Evolutionary conservation across 2,797 vertebrate species (phyloP), one percentile per base, ranked within the genome.

Genomic region (Cynopterus sphinx): DNA sequence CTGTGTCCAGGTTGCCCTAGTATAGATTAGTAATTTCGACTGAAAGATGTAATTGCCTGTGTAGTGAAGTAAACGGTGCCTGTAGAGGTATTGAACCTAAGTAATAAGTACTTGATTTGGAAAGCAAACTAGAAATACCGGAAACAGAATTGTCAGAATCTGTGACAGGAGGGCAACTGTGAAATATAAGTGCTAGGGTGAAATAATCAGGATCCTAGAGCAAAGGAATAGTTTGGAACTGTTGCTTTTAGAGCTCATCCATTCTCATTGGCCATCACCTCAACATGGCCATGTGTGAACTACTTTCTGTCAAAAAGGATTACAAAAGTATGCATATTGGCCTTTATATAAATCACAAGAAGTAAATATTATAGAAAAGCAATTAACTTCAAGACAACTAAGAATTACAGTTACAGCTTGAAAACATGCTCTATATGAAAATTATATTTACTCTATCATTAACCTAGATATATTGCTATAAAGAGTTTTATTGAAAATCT

Each of bases 271-370:
- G 6, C 13, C 51, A n/a, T 19, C 10, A 49, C 5, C 31, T 51
- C 78, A 61, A 61, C 13, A 41, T 67, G 21, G 10, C 9, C 24
- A 68, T 12, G n/a, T 51, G 5, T 49, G 36, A 83, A 70, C 6
- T n/a, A 78, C 43, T 70, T 93, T 78, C 39, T 83, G 21, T 90
- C 51, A 90, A 92, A 96, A 94, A 77, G 43, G 43, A 74, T 16
- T 75, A 9, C 31, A 91, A 75, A 87, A 95, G 28, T 85, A 88
- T 51, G 46, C 31, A 87, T 31, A 39, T 33, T 61, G 61, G 8
- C 46, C n/a, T 57, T 87, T 24, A 43, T 77, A 53, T 84, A 81
- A 92, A 75, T 22, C 85, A 68, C 33, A 81, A 43, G 21, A 86
- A 86, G 9, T 86, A 71, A 97, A 95, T 36, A 83, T 90, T 67